Evolutionary conservation across 2,113 vertebrate genomes (phyloP).

Genomic region (Anhinga anhinga): DNA sequence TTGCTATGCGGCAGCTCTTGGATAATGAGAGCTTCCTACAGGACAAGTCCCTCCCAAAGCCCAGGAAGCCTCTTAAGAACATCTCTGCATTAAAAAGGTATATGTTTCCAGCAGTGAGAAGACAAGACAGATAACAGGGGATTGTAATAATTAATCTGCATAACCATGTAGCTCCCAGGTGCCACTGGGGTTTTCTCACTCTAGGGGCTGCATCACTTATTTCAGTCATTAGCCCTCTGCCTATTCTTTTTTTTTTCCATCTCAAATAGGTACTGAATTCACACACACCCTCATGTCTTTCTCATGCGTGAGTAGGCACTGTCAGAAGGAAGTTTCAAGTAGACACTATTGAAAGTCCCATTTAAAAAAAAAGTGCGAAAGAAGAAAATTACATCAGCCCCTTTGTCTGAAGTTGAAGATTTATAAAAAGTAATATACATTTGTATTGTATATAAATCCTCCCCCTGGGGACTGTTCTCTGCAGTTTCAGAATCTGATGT

Average conservation of each 20-base stretch:
- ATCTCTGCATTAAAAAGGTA: slow-evolving; percentile 90
- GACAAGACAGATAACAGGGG: background rate
- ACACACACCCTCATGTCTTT: background rate
- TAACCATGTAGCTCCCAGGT: background rate
- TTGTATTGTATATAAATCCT: background rate
- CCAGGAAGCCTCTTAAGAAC: slow-evolving; percentile 85
- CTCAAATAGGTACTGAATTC: background rate
- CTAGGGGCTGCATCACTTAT: background rate
- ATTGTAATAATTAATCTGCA: background rate
- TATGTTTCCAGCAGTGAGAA: background rate
- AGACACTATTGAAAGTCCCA: background rate
- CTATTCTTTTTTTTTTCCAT: background rate
- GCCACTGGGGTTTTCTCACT: background rate
- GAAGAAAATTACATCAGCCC: background rate
- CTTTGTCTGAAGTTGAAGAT: background rate
- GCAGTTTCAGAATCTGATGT: background rate
- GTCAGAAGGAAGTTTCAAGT: background rate
- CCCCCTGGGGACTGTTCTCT: background rate
- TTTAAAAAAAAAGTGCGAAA: background rate
- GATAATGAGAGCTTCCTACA: slow-evolving; percentile 89
- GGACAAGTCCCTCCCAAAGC: slow-evolving; percentile 85
- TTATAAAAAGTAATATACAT: background rate
- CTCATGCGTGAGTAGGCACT: background rate
- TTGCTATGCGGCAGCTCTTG: slow-evolving; percentile 92
- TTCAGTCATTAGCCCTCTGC: background rate